phyloP scores from a whole-genome alignment of 2,113 vertebrate species.

The Struthio camelus region DNA sequence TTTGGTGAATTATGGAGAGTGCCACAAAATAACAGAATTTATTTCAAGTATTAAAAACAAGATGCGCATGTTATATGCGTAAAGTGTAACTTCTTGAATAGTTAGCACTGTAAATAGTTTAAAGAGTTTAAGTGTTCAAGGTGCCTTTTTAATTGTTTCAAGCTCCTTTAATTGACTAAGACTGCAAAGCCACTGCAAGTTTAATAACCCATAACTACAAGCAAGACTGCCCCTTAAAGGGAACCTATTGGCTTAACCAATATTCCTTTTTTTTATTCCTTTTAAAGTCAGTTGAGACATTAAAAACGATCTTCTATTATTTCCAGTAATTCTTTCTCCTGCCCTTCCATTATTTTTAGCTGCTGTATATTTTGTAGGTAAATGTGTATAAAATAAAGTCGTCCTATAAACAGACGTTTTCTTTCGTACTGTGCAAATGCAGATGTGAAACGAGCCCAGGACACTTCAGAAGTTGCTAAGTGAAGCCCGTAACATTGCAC shows the following conservation, averaged over 20 bases:
- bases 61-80: slow-evolving; percentile 18
- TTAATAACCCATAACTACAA: neutral
- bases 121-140: slow-evolving; percentile 66
- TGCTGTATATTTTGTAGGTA: slow-evolving; percentile 80
- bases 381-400: slow-evolving; percentile 79
- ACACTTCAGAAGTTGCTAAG: too few species aligned
- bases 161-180: slow-evolving; percentile 63
- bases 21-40: slow-evolving; percentile 34
- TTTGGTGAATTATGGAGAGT: neutral
- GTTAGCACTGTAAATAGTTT: slow-evolving; percentile 38
- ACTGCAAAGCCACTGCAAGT: slow-evolving; percentile 37
- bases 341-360: slow-evolving; percentile 67
- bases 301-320: slow-evolving; percentile 53
- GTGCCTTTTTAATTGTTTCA: slow-evolving; percentile 75
- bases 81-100: slow-evolving; percentile 25
- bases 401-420: slow-evolving; percentile 70
- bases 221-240: slow-evolving; percentile 37
- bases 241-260: slow-evolving; percentile 10
- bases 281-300: slow-evolving; percentile 42
- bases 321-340: slow-evolving; percentile 32
- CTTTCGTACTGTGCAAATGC: slow-evolving; percentile 44
- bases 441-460: too few species aligned
- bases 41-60: slow-evolving; percentile 47
- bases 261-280: too few species aligned
- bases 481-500: too few species aligned